Conservation (phyloP, 2,888 invertebrate genomes). For the Scaeva pyrastri region DNA sequence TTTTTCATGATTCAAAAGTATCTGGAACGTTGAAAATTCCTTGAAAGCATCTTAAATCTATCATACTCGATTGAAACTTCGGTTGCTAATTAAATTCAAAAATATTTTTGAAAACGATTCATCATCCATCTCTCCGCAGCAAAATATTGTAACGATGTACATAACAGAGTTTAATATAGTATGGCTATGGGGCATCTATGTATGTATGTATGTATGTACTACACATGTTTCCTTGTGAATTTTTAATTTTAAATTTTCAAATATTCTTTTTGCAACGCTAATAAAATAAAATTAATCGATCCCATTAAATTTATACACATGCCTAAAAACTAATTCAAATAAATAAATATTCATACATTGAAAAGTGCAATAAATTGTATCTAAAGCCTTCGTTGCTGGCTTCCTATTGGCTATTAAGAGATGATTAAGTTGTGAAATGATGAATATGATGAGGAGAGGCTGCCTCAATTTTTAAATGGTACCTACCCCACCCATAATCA, state of each 20-base stretch:
- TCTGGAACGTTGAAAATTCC: conserved; percentile 56
- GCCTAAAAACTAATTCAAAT: conserved; percentile 18
- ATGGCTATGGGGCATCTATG: too few species aligned
- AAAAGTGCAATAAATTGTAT: conserved; percentile 59
- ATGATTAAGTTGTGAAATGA: conserved; percentile 64
- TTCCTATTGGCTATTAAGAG: conserved; percentile 66
- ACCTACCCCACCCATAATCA: conserved; percentile 58
- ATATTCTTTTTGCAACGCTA: conserved; percentile 35
- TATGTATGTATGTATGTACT: conserved; percentile 6
- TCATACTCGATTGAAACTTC: conserved; percentile 1
- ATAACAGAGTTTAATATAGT: too few species aligned
- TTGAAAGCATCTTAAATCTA: conserved; percentile 12
- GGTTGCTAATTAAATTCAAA: conserved; percentile 57
- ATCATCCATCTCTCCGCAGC: conserved; percentile 23
- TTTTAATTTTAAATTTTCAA: conserved; percentile 6
- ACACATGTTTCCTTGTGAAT: conserved; percentile 36
- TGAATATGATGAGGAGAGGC: conserved; percentile 45
- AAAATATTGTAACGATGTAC: conserved; percentile 6
- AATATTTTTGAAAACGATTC: conserved; percentile 48
- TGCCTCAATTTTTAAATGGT: conserved; percentile 21
- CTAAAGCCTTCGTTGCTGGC: conserved; percentile 48
- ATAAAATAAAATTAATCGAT: conserved; percentile 56
- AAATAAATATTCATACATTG: conserved; percentile 7
- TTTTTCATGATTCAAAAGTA: conserved; percentile 56
- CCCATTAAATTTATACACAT: conserved; percentile 62